phyloP scores from a whole-genome alignment of 2,797 vertebrate genomes.

The Aselliscus stoliczkanus region DNA sequence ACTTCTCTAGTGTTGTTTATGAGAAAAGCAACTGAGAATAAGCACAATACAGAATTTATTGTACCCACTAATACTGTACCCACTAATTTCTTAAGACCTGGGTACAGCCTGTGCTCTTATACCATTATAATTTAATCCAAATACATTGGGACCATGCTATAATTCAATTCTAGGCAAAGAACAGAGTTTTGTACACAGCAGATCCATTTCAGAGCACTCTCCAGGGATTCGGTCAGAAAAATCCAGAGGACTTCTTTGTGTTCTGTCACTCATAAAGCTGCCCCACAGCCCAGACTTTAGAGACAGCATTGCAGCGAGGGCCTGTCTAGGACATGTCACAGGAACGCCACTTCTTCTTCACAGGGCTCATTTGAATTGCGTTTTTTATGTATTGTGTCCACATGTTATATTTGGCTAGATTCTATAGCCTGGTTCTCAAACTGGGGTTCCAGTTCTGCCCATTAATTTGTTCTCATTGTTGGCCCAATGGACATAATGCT shows the following conservation, averaged over 20 bases:
- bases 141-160: constrained; percentile 20
- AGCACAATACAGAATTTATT: constrained; percentile 34
- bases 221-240: constrained; percentile 38
- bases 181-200: constrained; percentile 33
- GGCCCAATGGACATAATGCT: neutral
- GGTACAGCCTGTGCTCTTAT: constrained; percentile 55
- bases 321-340: neutral
- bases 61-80: no score
- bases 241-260: constrained; percentile 18
- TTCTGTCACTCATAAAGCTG: neutral
- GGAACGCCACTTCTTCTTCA: neutral
- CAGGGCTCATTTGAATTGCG: neutral
- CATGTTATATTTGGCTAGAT: neutral
- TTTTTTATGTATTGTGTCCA: neutral
- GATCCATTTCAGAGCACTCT: constrained; percentile 48
- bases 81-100: constrained; percentile 57
- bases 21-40: constrained; percentile 35
- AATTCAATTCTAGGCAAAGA: constrained; percentile 57
- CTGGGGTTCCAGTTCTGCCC: neutral
- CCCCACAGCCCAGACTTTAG: neutral
- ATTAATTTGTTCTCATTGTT: neutral
- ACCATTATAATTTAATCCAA: constrained; percentile 65
- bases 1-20: neutral
- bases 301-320: neutral
- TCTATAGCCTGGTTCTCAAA: neutral